Percentiles rank a stretch among this genome's conserved stretches.
Conservation (phyloP, 1,140 invertebrate species). For the Tetragnatha versicolor region DNA sequence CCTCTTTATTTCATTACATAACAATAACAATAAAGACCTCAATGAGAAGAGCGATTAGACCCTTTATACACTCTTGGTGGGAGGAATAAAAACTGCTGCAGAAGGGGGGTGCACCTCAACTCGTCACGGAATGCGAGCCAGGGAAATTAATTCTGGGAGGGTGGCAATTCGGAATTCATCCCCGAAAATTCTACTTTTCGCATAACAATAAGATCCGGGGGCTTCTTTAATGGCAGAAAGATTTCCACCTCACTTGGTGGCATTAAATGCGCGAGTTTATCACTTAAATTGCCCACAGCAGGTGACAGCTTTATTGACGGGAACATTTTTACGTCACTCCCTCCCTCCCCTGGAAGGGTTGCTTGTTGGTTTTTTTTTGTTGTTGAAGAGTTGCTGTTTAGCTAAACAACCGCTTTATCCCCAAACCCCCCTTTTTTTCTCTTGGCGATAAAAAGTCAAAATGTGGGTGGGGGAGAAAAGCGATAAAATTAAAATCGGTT, state of each 20-base stretch:
- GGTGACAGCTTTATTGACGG: constrained; percentile 52
- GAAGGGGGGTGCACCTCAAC: neutral
- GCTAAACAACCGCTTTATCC: constrained; percentile 44
- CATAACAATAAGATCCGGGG: constrained; percentile 46
- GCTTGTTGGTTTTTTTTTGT: too few species aligned
- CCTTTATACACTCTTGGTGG: constrained; percentile 6
- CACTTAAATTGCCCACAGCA: constrained; percentile 46
- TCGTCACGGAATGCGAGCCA: constrained; percentile 42
- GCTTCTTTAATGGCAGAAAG: constrained; percentile 40
- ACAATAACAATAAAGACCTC: constrained; percentile 32
- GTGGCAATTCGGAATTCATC: constrained; percentile 29
- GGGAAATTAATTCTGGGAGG: constrained; percentile 26
- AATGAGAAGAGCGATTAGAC: constrained; percentile 18
- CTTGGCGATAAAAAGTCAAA: neutral
- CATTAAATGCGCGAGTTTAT: constrained; percentile 50
- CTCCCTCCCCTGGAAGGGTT: neutral
- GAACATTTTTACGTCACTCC: constrained; percentile 45
- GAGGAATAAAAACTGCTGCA: neutral
- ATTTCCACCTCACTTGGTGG: constrained; percentile 51
- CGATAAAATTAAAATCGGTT: too few species aligned
- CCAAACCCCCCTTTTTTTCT: neutral
- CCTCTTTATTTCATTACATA: constrained; percentile 45
- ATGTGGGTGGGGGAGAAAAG: neutral
- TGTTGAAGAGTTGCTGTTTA: too few species aligned
- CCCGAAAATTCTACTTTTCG: constrained; percentile 26